Evolutionary conservation across 2,888 invertebrate species (phyloP).

Genomic region (Ophion costatus): DNA sequence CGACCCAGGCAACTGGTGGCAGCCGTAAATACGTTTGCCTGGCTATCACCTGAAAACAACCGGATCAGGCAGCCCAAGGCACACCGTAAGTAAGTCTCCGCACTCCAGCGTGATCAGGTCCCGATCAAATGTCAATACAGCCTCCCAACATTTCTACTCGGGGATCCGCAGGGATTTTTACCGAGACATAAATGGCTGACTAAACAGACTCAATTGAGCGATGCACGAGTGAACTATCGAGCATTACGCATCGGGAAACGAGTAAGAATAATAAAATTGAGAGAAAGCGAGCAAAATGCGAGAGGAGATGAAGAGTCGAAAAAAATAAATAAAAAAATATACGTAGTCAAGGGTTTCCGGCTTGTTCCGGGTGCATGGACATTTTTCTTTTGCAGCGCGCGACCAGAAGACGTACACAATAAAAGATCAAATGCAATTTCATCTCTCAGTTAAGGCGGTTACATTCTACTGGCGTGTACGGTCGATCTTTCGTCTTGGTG

Average conservation of each 20-base stretch:
- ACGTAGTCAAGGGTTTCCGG: constrained; percentile 44
- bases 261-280: background rate
- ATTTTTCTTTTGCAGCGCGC: constrained; percentile 58
- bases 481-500: constrained; percentile 32
- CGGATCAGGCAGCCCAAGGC: too few relatives aligned
- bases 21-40: too few relatives aligned
- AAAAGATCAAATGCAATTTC: constrained; percentile 75
- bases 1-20: too few relatives aligned
- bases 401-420: constrained; percentile 52
- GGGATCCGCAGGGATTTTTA: background rate
- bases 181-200: constrained; percentile 37
- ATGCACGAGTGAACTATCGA: constrained; percentile 36
- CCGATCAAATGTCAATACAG: too few relatives aligned
- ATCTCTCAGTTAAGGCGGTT: constrained; percentile 73
- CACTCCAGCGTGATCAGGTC: too few relatives aligned
- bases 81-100: too few relatives aligned
- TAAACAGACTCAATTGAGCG: constrained; percentile 55
- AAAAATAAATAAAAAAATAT: too few relatives aligned
- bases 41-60: too few relatives aligned
- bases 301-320: constrained; percentile 9
- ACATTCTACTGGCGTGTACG: constrained; percentile 65
- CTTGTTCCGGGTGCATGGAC: constrained; percentile 31
- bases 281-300: background rate
- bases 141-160: too few relatives aligned
- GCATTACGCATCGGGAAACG: background rate